Conservation (phyloP, 1,140 invertebrate genomes). For the Diachasmimorpha longicaudata region DNA sequence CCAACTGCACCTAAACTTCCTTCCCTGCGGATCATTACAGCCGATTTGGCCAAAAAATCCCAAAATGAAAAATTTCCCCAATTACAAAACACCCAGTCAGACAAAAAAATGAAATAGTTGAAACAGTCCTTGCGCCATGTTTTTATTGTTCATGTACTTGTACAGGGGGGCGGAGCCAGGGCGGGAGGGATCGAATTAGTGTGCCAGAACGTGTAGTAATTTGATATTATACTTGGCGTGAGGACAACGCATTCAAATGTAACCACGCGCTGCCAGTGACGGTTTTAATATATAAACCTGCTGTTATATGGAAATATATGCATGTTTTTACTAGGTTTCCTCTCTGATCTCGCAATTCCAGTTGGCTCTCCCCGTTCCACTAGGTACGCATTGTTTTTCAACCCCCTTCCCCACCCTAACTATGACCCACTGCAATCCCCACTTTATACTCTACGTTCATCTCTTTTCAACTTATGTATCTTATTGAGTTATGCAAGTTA, state of each 20-base stretch:
- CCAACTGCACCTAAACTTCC: too few relatives aligned
- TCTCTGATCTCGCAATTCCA: conserved; percentile 31
- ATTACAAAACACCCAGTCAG: too few relatives aligned
- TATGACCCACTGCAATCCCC: background rate
- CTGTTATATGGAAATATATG: conserved; percentile 63
- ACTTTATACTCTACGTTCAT: background rate
- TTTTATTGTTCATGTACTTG: too few relatives aligned
- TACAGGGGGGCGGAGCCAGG: too few relatives aligned
- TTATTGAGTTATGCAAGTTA: conserved; percentile 54
- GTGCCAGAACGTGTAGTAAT: conserved; percentile 5
- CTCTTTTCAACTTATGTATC: conserved; percentile 7
- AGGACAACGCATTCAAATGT: conserved; percentile 62
- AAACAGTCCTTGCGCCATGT: too few relatives aligned
- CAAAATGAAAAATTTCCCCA: too few relatives aligned
- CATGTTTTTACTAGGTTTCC: conserved; percentile 59
- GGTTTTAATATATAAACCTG: conserved; percentile 59
- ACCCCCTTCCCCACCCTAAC: background rate
- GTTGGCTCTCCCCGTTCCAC: conserved; percentile 29
- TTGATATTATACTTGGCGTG: conserved; percentile 41
- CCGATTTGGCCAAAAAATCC: too few relatives aligned
- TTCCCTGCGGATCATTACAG: too few relatives aligned
- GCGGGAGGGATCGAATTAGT: background rate
- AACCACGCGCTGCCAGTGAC: conserved; percentile 60
- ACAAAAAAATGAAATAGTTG: too few relatives aligned
- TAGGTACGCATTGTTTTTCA: conserved; percentile 19